These are phyloP conservation scores for Apis cerana DNA, from an alignment of 1,140 invertebrate genomes.

Conservation along the genomic window DNA sequence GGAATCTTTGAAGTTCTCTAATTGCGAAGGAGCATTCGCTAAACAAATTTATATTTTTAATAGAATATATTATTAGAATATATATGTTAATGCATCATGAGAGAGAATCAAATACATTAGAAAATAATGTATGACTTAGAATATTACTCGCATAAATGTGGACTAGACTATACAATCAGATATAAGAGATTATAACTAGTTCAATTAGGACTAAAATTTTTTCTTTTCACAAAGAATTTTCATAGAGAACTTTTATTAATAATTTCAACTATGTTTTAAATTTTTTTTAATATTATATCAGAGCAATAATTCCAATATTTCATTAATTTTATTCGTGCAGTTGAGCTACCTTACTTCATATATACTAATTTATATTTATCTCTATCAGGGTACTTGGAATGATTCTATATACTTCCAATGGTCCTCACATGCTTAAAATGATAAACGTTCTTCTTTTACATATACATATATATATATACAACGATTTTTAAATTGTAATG, in stretches of 20 bases:
- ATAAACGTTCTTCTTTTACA: constrained; percentile 32
- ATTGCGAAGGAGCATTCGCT: not conserved
- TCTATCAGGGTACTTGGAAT: constrained; percentile 42
- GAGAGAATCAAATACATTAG: constrained; percentile 49
- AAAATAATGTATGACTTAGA: constrained; percentile 59
- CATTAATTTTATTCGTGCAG: constrained; percentile 20
- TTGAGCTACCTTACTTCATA: constrained; percentile 27
- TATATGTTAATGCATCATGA: constrained; percentile 21
- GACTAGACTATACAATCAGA: constrained; percentile 58
- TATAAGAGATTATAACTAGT: constrained; percentile 1
- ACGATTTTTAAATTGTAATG: constrained; percentile 30
- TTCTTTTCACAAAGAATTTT: not conserved
- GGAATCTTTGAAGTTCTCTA: not conserved
- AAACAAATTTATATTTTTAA: constrained; percentile 23
- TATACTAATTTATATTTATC: constrained; percentile 33
- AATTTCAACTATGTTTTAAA: not conserved
- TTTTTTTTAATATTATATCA: constrained; percentile 26
- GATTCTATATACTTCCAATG: constrained; percentile 49
- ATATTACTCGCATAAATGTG: constrained; percentile 33
- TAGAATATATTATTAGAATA: constrained; percentile 8
- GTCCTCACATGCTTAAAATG: constrained; percentile 60
- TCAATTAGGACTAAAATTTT: constrained; percentile 9
- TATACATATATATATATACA: constrained; percentile 36
- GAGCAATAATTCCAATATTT: constrained; percentile 1
- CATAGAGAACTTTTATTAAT: not conserved